Evolutionary conservation across 1,140 invertebrate species (phyloP).

Genomic region (Belonocnema kinseyi): DNA sequence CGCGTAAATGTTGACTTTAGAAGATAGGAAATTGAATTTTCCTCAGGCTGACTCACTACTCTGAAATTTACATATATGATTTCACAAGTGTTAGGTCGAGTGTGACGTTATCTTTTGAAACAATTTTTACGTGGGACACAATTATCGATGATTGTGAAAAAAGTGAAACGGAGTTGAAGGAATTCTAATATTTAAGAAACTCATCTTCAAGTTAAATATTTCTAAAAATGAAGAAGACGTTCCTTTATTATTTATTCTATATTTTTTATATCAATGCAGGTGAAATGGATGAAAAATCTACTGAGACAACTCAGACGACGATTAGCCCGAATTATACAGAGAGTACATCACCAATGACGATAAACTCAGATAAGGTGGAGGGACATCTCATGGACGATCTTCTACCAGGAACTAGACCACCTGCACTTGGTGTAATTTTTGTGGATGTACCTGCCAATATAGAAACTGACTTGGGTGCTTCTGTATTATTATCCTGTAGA

Average conservation of each 20-base stretch:
- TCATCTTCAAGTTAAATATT: too few species aligned
- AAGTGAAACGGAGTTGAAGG: background rate
- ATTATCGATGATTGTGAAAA: background rate
- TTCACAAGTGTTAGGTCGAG: background rate
- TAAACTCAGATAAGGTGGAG: conserved; percentile 46
- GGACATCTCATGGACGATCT: conserved; percentile 65
- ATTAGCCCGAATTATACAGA: conserved; percentile 35
- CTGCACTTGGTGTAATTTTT: conserved; percentile 57
- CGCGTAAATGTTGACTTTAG: background rate
- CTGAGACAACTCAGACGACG: conserved; percentile 26
- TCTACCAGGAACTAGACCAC: conserved; percentile 56
- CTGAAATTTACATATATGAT: background rate
- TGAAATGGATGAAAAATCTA: conserved; percentile 50
- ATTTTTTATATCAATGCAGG: conserved; percentile 49
- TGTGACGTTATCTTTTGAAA: background rate
- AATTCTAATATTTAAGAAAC: too few species aligned
- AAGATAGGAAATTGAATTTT: background rate
- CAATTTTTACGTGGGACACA: background rate
- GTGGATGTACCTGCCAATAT: conserved; percentile 64
- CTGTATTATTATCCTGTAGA: conserved; percentile 68
- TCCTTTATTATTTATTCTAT: conserved; percentile 36
- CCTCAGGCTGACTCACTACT: background rate
- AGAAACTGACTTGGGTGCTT: conserved; percentile 65
- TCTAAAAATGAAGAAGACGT: background rate
- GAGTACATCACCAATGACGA: conserved; percentile 42